Evolutionary conservation across 2,888 invertebrate genomes (phyloP).

Genomic region (Julus scanicus): DNA sequence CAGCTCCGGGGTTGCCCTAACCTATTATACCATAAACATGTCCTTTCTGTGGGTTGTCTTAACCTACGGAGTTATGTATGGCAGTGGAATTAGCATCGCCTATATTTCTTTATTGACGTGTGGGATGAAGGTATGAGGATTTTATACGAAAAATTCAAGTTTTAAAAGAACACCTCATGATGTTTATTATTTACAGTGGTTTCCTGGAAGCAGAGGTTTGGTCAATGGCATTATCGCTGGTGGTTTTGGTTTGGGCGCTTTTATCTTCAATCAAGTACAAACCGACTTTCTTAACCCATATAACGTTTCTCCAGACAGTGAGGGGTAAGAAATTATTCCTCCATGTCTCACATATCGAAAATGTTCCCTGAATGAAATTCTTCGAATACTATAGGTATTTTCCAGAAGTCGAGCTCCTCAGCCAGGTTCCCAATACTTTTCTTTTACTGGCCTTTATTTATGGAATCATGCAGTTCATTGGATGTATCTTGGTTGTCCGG

Average conservation of each 20-base stretch:
- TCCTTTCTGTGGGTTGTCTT: slow-evolving; percentile 61
- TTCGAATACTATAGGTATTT: slow-evolving; percentile 61
- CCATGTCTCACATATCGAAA: not conserved
- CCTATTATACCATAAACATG: slow-evolving; percentile 62
- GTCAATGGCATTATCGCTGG: slow-evolving; percentile 66
- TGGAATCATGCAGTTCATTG: slow-evolving; percentile 63
- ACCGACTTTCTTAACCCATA: slow-evolving; percentile 66
- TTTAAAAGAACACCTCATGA: no score
- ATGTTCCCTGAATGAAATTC: not conserved
- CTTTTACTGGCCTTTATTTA: slow-evolving; percentile 64
- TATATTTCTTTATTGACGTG: slow-evolving; percentile 59
- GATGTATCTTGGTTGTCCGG: slow-evolving; percentile 61
- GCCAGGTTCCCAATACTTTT: slow-evolving; percentile 64
- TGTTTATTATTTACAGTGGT: slow-evolving; percentile 65
- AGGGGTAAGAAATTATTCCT: slow-evolving; percentile 54
- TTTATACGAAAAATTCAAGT: slow-evolving; percentile 11
- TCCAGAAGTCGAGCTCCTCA: slow-evolving; percentile 62
- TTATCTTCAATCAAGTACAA: slow-evolving; percentile 66
- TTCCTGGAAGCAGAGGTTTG: slow-evolving; percentile 64
- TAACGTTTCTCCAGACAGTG: slow-evolving; percentile 60
- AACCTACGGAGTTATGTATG: slow-evolving; percentile 63
- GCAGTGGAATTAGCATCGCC: slow-evolving; percentile 62
- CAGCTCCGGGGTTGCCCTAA: slow-evolving; percentile 63
- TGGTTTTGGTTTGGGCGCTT: slow-evolving; percentile 66
- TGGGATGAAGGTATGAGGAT: slow-evolving; percentile 63